Evolutionary conservation across 2,113 vertebrate genomes (phyloP).

Genomic region (Poeciliopsis retropinna): DNA sequence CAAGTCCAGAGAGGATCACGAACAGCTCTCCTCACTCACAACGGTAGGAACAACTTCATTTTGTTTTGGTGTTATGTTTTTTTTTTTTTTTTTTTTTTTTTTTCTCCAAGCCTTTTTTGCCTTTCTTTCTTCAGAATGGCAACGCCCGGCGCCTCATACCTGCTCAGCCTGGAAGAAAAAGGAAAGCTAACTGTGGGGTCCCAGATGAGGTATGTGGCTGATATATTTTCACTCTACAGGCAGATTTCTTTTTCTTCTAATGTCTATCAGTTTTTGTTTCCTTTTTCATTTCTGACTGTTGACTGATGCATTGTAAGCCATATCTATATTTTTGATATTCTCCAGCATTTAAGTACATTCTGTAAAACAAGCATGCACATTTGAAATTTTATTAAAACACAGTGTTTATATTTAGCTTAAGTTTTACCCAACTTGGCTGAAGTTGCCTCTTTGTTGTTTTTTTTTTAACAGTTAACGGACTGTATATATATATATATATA

Average conservation of each 20-base stretch:
- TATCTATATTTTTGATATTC: no score
- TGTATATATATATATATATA: no score
- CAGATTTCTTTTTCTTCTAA: background rate
- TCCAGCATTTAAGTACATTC: no score
- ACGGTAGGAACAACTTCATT: slow-evolving; percentile 57
- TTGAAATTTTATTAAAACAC: no score
- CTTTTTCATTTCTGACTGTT: background rate
- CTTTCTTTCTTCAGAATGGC: slow-evolving; percentile 80
- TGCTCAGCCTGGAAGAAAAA: slow-evolving; percentile 88
- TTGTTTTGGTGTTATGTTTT: background rate
- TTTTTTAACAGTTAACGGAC: no score
- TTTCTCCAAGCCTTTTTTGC: no score
- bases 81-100: rapidly evolving
- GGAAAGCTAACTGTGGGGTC: slow-evolving; percentile 88
- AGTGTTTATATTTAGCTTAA: background rate
- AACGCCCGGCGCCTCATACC: slow-evolving; percentile 83
- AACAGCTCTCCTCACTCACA: slow-evolving; percentile 74
- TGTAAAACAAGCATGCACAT: no score
- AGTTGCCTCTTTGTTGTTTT: no score
- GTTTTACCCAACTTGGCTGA: background rate
- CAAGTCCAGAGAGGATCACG: slow-evolving; percentile 80
- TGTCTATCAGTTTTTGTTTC: background rate
- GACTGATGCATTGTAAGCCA: no score
- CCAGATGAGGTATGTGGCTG: slow-evolving; percentile 84
- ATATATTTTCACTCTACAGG: background rate